Evolutionary conservation across 2,888 invertebrate species (phyloP).

Genomic region (Laothoe populi): DNA sequence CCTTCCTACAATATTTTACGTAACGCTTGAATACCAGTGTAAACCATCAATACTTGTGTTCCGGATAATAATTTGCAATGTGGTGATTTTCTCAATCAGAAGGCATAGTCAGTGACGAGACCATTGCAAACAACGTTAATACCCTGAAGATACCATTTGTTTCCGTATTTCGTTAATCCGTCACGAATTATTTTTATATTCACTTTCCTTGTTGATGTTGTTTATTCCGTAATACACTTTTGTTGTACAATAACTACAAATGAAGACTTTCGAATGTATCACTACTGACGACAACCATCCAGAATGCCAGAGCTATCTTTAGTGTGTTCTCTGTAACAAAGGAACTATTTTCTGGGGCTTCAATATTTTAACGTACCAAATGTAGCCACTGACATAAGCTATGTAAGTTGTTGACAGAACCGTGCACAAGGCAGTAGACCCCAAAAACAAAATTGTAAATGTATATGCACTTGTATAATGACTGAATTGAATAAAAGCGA

Average conservation of each 20-base stretch:
- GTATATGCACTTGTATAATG: no score
- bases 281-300: neutral
- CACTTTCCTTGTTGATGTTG: neutral
- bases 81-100: conserved; percentile 11
- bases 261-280: neutral
- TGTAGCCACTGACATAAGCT: no score
- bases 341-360: no score
- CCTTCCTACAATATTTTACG: conserved; percentile 10
- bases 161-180: conserved; percentile 7
- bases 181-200: neutral
- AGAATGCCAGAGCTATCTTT: no score
- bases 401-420: no score
- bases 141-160: neutral
- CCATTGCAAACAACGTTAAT: conserved; percentile 2
- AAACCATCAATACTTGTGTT: conserved; percentile 4
- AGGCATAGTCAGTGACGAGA: conserved; percentile 13
- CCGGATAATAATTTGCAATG: conserved; percentile 15
- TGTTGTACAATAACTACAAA: neutral
- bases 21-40: conserved; percentile 3
- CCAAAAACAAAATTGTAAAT: no score
- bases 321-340: no score
- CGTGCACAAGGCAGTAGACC: no score
- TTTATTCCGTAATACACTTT: neutral
- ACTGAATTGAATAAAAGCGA: no score
- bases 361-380: no score